These are phyloP conservation scores for Cotesia chilonis DNA, from an alignment of 1,140 invertebrate genomes.

Conservation along the genomic window DNA sequence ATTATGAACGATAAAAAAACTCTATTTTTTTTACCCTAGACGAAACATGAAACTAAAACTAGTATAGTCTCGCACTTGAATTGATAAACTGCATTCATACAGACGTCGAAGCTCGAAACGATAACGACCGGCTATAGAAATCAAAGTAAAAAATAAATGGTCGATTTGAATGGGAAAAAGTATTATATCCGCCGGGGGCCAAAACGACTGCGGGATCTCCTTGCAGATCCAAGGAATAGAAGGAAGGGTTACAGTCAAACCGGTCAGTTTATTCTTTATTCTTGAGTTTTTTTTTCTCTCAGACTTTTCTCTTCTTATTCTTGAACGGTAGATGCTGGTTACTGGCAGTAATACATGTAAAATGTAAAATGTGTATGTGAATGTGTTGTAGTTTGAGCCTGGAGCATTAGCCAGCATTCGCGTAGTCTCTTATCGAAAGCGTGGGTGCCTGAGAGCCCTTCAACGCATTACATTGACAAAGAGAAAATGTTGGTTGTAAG, in stretches of 20 bases:
- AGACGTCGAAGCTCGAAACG: no score
- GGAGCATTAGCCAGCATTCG: slow-evolving; percentile 17
- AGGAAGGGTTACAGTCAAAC: slow-evolving; percentile 12
- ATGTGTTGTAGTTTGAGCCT: neutral
- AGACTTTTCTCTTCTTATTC: slow-evolving; percentile 5
- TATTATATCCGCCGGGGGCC: neutral
- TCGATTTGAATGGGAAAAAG: no score
- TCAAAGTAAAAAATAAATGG: no score
- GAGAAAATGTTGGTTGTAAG: neutral
- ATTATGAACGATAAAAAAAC: no score
- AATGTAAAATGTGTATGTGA: neutral
- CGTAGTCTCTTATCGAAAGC: slow-evolving; percentile 13
- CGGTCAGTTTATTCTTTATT: slow-evolving; percentile 3
- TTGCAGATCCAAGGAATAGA: neutral
- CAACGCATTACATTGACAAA: slow-evolving; percentile 2
- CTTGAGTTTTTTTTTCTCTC: neutral
- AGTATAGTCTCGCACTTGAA: no score
- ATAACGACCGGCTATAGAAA: no score
- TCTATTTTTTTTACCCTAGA: no score
- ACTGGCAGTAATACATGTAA: neutral
- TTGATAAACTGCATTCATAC: no score
- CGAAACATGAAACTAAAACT: no score
- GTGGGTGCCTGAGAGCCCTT: slow-evolving; percentile 25
- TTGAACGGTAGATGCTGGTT: neutral
- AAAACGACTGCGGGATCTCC: neutral